Conservation (phyloP, 2,113 vertebrate genomes). For the Hassar affinis region DNA sequence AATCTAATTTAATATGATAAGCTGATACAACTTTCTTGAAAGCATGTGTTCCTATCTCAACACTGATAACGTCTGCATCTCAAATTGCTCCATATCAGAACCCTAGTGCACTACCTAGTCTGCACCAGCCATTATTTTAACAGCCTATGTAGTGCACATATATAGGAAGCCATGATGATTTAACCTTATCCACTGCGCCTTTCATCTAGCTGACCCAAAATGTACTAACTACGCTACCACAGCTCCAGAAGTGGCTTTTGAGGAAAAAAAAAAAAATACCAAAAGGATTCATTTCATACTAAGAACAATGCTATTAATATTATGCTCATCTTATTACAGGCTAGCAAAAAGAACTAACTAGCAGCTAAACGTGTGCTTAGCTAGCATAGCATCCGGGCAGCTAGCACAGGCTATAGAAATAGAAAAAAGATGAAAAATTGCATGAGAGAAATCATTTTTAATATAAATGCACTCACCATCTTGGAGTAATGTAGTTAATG, state of each 20-base stretch:
- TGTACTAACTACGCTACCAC: background rate
- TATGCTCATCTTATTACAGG: background rate
- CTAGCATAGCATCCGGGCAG: slow-evolving; percentile 5
- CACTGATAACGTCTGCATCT: background rate
- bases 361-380: slow-evolving; percentile 4
- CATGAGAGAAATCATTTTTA: background rate
- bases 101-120: background rate
- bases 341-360: slow-evolving; percentile 9
- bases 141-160: background rate
- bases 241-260: background rate
- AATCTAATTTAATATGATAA: background rate
- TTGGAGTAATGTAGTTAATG: slow-evolving; percentile 2
- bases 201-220: background rate
- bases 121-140: background rate
- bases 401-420: background rate
- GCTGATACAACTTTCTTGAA: background rate
- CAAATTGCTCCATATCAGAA: background rate
- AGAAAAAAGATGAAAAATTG: background rate
- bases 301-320: background rate
- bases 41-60: background rate
- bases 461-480: slow-evolving; percentile 45
- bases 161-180: background rate
- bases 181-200: background rate
- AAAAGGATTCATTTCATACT: background rate
- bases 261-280: background rate